Percentiles rank a stretch among this genome's conserved stretches.
These are phyloP conservation scores for Drosophila merina DNA, from an alignment of 2,888 invertebrate species.

Conservation along the genomic window DNA sequence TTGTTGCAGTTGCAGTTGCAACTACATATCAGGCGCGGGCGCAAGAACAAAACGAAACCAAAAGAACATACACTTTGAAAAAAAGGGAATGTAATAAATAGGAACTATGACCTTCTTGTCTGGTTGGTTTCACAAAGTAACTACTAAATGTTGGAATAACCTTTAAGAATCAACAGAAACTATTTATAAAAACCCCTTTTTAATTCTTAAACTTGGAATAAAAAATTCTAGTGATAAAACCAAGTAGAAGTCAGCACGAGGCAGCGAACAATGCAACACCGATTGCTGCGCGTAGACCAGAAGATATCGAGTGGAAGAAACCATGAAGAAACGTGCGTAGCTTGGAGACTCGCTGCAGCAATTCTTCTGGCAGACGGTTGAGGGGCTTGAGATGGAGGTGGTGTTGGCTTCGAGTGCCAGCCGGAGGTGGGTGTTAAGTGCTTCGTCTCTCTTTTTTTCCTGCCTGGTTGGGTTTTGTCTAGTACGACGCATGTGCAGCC, in stretches of 20 bases:
- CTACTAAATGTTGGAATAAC: too few species aligned
- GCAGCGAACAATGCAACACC: constrained; percentile 33
- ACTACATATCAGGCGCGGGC: constrained; percentile 58
- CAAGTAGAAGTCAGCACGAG: constrained; percentile 29
- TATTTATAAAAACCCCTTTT: not conserved
- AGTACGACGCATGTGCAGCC: constrained; percentile 65
- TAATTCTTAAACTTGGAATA: constrained; percentile 5
- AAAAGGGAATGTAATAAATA: too few species aligned
- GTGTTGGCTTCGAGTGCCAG: constrained; percentile 14
- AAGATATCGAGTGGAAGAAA: constrained; percentile 35
- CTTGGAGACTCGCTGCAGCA: constrained; percentile 24
- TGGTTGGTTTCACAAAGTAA: too few species aligned
- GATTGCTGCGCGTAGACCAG: constrained; percentile 27
- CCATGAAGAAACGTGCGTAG: constrained; percentile 62
- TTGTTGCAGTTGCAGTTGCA: constrained; percentile 52
- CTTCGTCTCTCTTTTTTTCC: constrained; percentile 28
- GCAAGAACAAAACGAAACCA: constrained; percentile 48
- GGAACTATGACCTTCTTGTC: too few species aligned
- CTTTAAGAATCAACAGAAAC: too few species aligned
- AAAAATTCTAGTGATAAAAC: constrained; percentile 1
- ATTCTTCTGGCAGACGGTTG: not conserved
- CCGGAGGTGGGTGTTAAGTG: constrained; percentile 48
- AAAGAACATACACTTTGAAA: constrained; percentile 20
- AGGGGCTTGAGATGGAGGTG: not conserved
- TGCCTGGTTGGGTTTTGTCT: constrained; percentile 27